Conservation (phyloP, 2,888 invertebrate genomes). For the Hoplodrina blanda region DNA sequence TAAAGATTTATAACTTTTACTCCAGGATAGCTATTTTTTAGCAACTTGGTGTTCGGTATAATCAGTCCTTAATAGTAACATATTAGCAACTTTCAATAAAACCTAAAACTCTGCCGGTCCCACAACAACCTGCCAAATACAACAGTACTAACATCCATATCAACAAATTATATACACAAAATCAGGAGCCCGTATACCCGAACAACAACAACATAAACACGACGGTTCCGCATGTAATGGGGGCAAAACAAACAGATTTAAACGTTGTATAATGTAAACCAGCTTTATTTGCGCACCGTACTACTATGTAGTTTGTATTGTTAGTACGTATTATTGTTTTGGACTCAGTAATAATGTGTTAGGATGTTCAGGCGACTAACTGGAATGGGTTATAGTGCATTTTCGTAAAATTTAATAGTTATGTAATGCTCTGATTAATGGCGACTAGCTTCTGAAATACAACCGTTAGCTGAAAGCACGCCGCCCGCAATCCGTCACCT, state of each 20-base stretch:
- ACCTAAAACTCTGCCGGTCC: not conserved
- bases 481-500: too few relatives aligned
- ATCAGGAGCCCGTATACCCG: slow-evolving; percentile 52
- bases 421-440: not conserved
- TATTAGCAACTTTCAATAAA: not conserved
- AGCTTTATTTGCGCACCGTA: slow-evolving; percentile 62
- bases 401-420: not conserved
- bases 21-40: too few relatives aligned
- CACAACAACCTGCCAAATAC: not conserved
- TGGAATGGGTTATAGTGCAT: not conserved
- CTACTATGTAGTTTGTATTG: slow-evolving; percentile 57
- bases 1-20: too few relatives aligned
- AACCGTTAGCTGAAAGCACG: too few relatives aligned
- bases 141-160: slow-evolving; percentile 2
- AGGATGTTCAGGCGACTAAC: slow-evolving; percentile 6
- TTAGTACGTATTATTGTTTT: slow-evolving; percentile 44
- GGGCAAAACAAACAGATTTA: slow-evolving; percentile 70
- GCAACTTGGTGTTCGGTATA: too few relatives aligned
- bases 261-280: slow-evolving; percentile 59
- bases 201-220: slow-evolving; percentile 58
- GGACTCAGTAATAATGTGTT: slow-evolving; percentile 45
- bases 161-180: slow-evolving; percentile 39
- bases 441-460: too few relatives aligned
- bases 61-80: too few relatives aligned
- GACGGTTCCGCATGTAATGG: slow-evolving; percentile 65